phyloP scores from a whole-genome alignment of 2,888 invertebrate species.

The Pristionchus entomophagus region DNA sequence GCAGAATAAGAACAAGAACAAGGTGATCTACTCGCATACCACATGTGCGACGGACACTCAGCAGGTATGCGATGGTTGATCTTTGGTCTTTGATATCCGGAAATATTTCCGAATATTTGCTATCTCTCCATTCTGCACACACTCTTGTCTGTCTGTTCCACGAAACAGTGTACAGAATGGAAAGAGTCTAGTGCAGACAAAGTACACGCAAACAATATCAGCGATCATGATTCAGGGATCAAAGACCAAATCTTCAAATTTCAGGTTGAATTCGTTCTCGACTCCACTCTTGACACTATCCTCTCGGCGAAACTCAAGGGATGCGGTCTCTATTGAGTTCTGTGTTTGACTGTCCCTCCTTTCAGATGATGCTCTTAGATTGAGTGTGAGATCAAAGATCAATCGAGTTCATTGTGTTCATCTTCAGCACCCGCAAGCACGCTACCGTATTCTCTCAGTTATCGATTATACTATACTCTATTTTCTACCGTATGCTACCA shows the following conservation, averaged over 20 bases:
- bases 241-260: not conserved
- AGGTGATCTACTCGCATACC: constrained; percentile 54
- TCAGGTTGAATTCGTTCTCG: constrained; percentile 74
- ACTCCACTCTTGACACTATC: constrained; percentile 73
- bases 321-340: constrained; percentile 71
- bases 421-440: constrained; percentile 8
- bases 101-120: too few species aligned
- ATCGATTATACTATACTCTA: not conserved
- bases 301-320: constrained; percentile 74
- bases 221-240: not conserved
- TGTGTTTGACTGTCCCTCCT: not conserved
- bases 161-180: too few species aligned
- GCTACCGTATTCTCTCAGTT: not conserved
- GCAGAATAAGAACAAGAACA: constrained; percentile 52
- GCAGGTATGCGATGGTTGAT: too few species aligned
- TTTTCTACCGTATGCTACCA: too few species aligned
- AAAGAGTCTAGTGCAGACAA: too few species aligned
- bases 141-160: too few species aligned
- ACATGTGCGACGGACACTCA: constrained; percentile 51
- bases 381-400: too few species aligned
- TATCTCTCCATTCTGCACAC: too few species aligned
- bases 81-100: too few species aligned
- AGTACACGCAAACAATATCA: too few species aligned
- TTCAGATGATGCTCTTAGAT: constrained; percentile 39
- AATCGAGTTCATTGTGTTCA: not conserved